Conservation (phyloP, 1,140 invertebrate genomes). For the Apolygus lucorum region DNA sequence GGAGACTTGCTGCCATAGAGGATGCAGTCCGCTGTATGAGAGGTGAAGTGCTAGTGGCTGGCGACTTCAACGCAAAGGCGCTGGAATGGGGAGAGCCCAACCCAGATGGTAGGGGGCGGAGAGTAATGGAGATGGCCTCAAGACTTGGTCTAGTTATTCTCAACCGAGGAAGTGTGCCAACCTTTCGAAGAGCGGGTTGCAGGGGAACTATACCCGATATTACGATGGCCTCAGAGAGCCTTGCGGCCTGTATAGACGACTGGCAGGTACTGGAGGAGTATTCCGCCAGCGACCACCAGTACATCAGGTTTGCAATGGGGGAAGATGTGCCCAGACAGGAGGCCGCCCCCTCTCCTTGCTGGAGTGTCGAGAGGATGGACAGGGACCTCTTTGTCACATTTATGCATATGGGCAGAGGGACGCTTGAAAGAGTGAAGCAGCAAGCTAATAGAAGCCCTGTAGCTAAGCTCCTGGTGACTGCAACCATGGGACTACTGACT, state of each 20-base stretch:
- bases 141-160: not conserved
- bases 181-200: not conserved
- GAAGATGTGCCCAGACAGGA: not conserved
- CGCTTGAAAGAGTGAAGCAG: not conserved
- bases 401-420: not conserved
- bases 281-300: not conserved
- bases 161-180: not conserved
- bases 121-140: slow-evolving; percentile 19
- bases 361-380: not conserved
- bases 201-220: not conserved
- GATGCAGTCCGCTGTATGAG: too few relatives aligned
- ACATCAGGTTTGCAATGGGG: not conserved
- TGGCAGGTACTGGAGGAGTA: slow-evolving; percentile 8
- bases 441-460: not conserved
- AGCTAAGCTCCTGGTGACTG: too few relatives aligned
- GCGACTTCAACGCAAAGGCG: slow-evolving; percentile 33
- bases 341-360: not conserved
- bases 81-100: slow-evolving; percentile 30
- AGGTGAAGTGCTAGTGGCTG: slow-evolving; percentile 25
- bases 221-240: not conserved
- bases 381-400: not conserved
- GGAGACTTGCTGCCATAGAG: too few relatives aligned
- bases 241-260: not conserved
- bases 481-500: not conserved
- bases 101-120: slow-evolving; percentile 29